These are phyloP conservation scores for Poeciliopsis prolifica DNA, from an alignment of 2,113 vertebrate genomes.

Conservation along the genomic window DNA sequence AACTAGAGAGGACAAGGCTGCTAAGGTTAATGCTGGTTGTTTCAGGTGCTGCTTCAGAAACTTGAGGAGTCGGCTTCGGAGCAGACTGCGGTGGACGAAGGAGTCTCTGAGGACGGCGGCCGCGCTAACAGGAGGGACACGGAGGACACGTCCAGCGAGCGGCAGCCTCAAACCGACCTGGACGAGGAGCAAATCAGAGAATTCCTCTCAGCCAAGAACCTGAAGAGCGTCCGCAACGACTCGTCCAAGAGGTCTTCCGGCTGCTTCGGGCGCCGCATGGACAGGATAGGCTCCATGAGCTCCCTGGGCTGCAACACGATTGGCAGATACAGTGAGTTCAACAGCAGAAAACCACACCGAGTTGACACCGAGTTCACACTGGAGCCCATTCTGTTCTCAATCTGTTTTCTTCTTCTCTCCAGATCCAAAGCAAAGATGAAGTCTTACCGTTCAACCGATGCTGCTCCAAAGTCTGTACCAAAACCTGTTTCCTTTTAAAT, in stretches of 20 bases:
- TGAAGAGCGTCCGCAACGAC: slow-evolving; percentile 78
- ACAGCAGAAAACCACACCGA: neutral
- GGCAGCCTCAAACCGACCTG: slow-evolving; percentile 12
- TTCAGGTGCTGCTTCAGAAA: slow-evolving; percentile 79
- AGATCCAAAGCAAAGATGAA: slow-evolving; percentile 77
- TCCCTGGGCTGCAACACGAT: slow-evolving; percentile 86
- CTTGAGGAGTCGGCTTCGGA: slow-evolving; percentile 74
- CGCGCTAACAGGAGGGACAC: slow-evolving; percentile 29
- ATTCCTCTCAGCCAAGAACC: slow-evolving; percentile 68
- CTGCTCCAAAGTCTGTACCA: slow-evolving; percentile 51
- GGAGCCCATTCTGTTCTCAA: too few species aligned
- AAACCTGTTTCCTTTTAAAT: slow-evolving; percentile 60
- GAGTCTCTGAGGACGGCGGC: neutral
- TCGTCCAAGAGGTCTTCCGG: slow-evolving; percentile 73
- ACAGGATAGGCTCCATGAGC: slow-evolving; percentile 87
- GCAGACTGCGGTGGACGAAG: slow-evolving; percentile 33
- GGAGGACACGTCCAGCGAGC: slow-evolving; percentile 27
- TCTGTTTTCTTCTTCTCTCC: slow-evolving; percentile 36
- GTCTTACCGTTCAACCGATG: slow-evolving; percentile 65
- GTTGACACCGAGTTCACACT: too few species aligned
- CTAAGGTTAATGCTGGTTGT: neutral
- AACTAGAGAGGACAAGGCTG: neutral
- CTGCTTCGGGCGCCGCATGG: slow-evolving; percentile 88
- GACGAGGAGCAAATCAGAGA: slow-evolving; percentile 47
- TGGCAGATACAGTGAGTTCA: slow-evolving; percentile 73